A percentile compares a stretch with the other conserved stretches of the same genome.
Conservation (phyloP, 2,113 vertebrate species). For the Etheostoma cragini region DNA sequence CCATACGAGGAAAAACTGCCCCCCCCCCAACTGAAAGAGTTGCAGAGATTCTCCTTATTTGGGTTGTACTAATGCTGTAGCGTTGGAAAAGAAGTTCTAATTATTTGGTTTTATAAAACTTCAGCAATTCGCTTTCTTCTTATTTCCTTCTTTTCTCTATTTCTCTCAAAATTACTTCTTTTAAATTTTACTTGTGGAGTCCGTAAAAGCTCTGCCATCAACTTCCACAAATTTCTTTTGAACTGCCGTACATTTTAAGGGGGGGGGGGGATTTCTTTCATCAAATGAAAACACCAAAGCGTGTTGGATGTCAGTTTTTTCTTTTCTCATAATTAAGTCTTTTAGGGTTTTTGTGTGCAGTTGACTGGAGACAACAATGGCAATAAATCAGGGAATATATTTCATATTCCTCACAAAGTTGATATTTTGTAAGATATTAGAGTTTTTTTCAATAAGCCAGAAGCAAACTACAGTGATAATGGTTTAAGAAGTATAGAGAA, state of each 20-base stretch:
- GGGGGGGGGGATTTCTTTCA: not conserved
- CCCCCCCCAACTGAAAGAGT: too few species aligned
- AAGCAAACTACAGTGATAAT: slow-evolving; percentile 5
- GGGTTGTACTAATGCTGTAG: not conserved
- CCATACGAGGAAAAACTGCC: too few species aligned
- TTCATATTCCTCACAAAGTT: not conserved
- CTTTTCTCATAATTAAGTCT: not conserved
- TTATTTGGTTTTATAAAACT: not conserved
- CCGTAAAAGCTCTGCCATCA: not conserved
- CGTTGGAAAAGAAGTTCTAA: not conserved
- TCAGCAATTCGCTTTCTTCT: not conserved
- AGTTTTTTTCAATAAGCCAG: too few species aligned
- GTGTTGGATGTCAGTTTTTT: not conserved
- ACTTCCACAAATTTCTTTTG: not conserved
- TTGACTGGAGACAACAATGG: not conserved
- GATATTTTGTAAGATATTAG: not conserved
- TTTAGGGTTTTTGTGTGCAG: too few species aligned
- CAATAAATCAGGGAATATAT: not conserved
- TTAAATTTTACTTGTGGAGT: too few species aligned
- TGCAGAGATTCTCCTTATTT: not conserved
- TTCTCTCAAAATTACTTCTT: not conserved
- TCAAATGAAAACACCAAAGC: not conserved
- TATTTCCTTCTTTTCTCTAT: not conserved
- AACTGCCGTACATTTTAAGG: not conserved
- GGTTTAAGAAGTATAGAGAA: not conserved